A percentile compares a stretch with the other conserved stretches of the same genome.
phyloP scores from a whole-genome alignment of 2,113 vertebrate species.

The Sebastes fasciatus region DNA sequence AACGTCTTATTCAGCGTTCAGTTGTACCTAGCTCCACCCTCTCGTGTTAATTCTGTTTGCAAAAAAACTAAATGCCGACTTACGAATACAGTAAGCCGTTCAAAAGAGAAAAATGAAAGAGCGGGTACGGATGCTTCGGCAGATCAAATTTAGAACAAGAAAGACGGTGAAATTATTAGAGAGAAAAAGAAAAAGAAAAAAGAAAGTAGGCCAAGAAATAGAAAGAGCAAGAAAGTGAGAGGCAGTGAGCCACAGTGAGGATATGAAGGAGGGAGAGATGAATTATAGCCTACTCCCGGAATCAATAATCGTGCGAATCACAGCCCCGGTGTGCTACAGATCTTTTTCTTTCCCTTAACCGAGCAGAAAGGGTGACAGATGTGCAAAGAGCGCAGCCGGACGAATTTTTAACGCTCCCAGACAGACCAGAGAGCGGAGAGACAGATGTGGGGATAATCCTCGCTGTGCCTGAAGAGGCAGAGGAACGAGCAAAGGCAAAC shows the following conservation, averaged over 20 bases:
- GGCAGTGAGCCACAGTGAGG: slow-evolving; percentile 33
- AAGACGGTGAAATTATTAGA: slow-evolving; percentile 13
- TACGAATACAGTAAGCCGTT: neutral
- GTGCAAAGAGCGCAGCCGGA: slow-evolving; percentile 48
- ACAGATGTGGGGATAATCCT: slow-evolving; percentile 47
- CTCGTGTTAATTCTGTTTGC: no score
- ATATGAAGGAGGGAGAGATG: slow-evolving; percentile 59
- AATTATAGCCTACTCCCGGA: slow-evolving; percentile 68
- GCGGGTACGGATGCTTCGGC: slow-evolving; percentile 1
- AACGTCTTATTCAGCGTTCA: no score
- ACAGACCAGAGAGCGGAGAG: slow-evolving; percentile 40
- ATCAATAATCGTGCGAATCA: slow-evolving; percentile 76
- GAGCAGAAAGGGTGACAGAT: slow-evolving; percentile 64
- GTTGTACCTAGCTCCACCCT: no score
- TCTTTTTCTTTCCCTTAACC: slow-evolving; percentile 55
- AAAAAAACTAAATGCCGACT: no score
- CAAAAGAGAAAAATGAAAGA: slow-evolving; percentile 1
- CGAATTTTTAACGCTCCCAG: slow-evolving; percentile 58
- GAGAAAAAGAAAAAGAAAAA: neutral
- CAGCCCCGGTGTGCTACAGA: slow-evolving; percentile 53
- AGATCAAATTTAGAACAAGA: slow-evolving; percentile 25
- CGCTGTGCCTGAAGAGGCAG: slow-evolving; percentile 27
- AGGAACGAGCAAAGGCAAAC: slow-evolving; percentile 33
- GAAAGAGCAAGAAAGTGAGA: slow-evolving; percentile 44
- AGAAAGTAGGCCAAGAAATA: slow-evolving; percentile 10